Evolutionary conservation across 2,797 vertebrate genomes (phyloP), one percentile per base, ranked within the genome.

Genomic region (Microctenopoma stevenorrisi): DNA sequence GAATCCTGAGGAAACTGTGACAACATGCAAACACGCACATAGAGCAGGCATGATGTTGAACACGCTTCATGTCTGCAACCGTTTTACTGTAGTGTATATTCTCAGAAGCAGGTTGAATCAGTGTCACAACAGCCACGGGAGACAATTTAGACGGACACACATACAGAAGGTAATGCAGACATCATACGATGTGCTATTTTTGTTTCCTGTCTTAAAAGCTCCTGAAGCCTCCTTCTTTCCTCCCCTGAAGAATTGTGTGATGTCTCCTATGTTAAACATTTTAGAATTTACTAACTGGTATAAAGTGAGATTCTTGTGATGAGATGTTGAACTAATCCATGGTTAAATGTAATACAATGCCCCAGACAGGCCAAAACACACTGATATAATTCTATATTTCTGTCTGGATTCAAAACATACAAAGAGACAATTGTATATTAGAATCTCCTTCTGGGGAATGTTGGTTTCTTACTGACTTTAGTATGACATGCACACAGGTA

Each of bases 111-210:
- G 66, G 47, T 62, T 61, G 47, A 73, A 60, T 49, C 47, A 42
- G 55, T 63, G 67, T 63, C 73, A 78, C 26, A 52, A 64, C 22
- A 52, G 67, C 62, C 63, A 5, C 50, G 28, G 72, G 70, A 63
- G 57, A 48, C 38, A 79, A 68, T 82, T 72, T 16, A 71, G 66
- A 86, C 48, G 51, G 12, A 82, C 79, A 78, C 50, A 70, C 11
- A 58, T 78, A 9, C 33, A 56, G 63, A 57, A 67, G 63, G 58
- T 62, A 76, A 79, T 75, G 37, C 57, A 72, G 33, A 55, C 40
- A 68, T 59, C 18, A 68, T 49, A 72, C 37, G 54, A 89, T 76
- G 38, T 54, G 53, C 51, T 53, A 63, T 73, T 82, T 76, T 83
- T 76, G 66, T 76, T 64, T 48, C 54, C 38, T 52, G 33, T 61